Percentiles rank a stretch among this genome's conserved stretches.
phyloP scores from a whole-genome alignment of 2,888 invertebrate species.

The Apotomis betuletana region DNA sequence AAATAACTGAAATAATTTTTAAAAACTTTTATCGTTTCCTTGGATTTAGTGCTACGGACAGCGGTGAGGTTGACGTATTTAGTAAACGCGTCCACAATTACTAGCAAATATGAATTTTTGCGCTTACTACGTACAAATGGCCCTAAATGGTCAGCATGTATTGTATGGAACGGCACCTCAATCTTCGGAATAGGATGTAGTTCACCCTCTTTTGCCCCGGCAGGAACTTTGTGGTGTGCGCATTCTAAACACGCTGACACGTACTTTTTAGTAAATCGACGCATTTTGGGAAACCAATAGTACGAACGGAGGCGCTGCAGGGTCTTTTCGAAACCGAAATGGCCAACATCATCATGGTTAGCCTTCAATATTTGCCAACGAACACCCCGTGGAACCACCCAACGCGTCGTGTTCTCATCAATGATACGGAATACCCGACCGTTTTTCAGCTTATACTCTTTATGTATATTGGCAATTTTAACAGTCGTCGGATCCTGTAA shows the following conservation, averaged over 20 bases:
- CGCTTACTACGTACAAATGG: conserved; percentile 48
- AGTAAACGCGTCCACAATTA: no score
- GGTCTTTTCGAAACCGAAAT: conserved; percentile 49
- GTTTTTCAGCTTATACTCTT: conserved; percentile 37
- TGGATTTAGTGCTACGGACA: conserved; percentile 44
- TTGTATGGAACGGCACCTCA: conserved; percentile 47
- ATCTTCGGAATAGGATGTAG: no score
- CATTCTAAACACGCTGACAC: neutral
- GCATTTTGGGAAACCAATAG: conserved; percentile 31
- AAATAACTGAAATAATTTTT: conserved; percentile 7
- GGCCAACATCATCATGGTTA: conserved; percentile 49
- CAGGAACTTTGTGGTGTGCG: neutral
- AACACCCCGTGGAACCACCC: conserved; percentile 45
- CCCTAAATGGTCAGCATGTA: conserved; percentile 53
- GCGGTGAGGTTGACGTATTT: conserved; percentile 45
- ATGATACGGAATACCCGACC: conserved; percentile 14
- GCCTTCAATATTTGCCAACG: conserved; percentile 46
- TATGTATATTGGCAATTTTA: neutral
- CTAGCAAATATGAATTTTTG: conserved; percentile 38
- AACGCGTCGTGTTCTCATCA: conserved; percentile 7
- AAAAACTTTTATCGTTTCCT: conserved; percentile 39
- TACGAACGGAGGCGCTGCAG: conserved; percentile 37
- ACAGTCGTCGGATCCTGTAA: neutral
- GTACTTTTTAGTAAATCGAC: conserved; percentile 20
- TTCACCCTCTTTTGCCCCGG: no score